Evolutionary conservation across 1,140 invertebrate genomes (phyloP).

Genomic region (Caerostris darwini): DNA sequence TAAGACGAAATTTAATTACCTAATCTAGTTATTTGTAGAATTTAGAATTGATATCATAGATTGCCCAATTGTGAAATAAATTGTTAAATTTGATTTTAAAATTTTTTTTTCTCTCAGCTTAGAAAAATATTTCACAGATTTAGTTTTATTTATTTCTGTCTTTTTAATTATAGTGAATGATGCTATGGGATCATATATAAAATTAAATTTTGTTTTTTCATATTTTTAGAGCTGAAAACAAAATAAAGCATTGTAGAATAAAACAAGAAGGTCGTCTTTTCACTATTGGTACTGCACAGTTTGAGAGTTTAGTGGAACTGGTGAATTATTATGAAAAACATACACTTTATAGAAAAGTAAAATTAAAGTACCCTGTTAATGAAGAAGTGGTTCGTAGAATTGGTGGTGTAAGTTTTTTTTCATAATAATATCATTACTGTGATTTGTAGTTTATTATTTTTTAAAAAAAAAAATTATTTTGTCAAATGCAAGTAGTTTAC

Average conservation of each 20-base stretch:
- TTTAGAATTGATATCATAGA: no score
- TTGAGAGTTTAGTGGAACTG: constrained; percentile 96
- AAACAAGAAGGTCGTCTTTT: constrained; percentile 94
- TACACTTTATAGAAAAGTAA: constrained; percentile 94
- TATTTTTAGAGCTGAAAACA: constrained; percentile 89
- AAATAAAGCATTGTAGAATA: constrained; percentile 97
- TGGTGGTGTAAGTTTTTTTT: constrained; percentile 71
- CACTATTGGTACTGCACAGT: constrained; percentile 93
- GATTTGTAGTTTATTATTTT: no score
- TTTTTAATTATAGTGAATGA: neutral
- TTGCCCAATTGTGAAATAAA: no score
- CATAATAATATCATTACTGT: no score
- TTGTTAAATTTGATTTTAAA: no score
- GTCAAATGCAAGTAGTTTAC: no score
- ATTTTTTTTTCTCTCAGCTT: no score
- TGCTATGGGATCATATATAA: constrained; percentile 79
- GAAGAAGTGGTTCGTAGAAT: constrained; percentile 84
- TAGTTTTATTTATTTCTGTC: no score
- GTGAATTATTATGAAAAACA: constrained; percentile 94
- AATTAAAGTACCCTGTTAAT: constrained; percentile 92
- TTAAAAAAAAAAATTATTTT: no score
- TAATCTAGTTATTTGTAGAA: no score
- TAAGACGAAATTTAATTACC: no score
- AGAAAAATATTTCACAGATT: no score
- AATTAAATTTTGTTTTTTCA: neutral